Evolutionary conservation across 2,113 vertebrate genomes (phyloP).

Genomic region (Petroica traversi): DNA sequence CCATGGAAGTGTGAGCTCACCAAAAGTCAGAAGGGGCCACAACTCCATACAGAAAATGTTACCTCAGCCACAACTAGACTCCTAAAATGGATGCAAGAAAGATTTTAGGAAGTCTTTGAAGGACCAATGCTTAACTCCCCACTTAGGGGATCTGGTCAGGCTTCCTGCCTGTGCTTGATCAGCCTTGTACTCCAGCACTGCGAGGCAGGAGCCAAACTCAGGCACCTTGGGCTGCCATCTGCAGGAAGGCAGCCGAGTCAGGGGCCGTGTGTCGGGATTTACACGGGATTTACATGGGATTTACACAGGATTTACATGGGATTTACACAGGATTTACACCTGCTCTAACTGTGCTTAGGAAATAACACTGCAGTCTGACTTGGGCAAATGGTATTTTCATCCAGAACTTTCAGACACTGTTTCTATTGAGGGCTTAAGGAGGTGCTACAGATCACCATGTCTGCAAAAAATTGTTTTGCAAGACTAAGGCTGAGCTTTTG

Average conservation of each 20-base stretch:
- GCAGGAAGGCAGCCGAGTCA: neutral
- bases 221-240: neutral
- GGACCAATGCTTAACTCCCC: neutral
- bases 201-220: accelerated
- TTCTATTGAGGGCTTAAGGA: neutral
- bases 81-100: neutral
- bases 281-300: too few species aligned
- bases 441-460: neutral
- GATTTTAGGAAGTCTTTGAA: neutral
- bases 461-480: neutral
- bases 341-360: neutral
- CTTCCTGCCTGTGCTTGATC: neutral
- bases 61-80: neutral
- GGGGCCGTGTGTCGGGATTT: neutral
- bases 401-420: neutral
- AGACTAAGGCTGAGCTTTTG: neutral
- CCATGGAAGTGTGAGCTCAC: neutral
- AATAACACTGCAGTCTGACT: neutral
- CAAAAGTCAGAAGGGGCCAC: neutral
- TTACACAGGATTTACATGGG: neutral
- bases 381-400: neutral
- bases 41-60: neutral
- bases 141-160: neutral
- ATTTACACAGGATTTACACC: neutral
- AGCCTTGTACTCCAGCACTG: neutral